Percentiles rank a stretch among this genome's conserved stretches.
These are phyloP conservation scores for Phania funesta DNA, from an alignment of 2,888 invertebrate genomes.

Conservation along the genomic window DNA sequence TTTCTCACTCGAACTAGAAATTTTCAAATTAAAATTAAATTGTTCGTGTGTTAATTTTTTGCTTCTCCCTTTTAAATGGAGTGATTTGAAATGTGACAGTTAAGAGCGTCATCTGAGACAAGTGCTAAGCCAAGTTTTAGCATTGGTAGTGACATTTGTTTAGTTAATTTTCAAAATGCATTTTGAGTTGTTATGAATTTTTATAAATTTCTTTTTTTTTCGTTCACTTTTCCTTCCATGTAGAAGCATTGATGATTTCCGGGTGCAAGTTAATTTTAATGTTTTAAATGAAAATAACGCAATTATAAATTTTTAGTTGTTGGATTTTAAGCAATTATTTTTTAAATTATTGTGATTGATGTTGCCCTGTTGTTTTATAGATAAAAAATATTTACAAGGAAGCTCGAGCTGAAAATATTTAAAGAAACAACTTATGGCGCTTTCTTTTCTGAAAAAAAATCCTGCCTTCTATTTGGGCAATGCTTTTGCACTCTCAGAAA, in stretches of 20 bases:
- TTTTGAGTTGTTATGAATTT: not conserved
- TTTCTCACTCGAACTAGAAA: constrained; percentile 21
- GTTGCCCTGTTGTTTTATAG: too few species aligned
- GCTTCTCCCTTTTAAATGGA: not conserved
- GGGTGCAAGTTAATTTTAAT: constrained; percentile 19
- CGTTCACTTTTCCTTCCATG: not conserved
- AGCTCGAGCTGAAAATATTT: too few species aligned
- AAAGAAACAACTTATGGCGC: too few species aligned
- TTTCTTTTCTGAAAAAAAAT: too few species aligned
- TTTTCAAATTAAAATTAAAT: not conserved
- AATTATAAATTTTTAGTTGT: not conserved
- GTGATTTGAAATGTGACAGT: constrained; percentile 33
- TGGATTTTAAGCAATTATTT: too few species aligned
- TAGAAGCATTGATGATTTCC: constrained; percentile 46
- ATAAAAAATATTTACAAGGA: too few species aligned
- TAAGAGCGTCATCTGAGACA: constrained; percentile 36
- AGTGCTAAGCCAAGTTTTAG: constrained; percentile 18
- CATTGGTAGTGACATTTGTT: constrained; percentile 60
- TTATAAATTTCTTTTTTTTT: not conserved
- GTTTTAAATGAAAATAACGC: not conserved
- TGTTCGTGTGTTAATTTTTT: not conserved
- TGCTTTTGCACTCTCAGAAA: too few species aligned
- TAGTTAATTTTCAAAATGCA: constrained; percentile 11
- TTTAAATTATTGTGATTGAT: too few species aligned
- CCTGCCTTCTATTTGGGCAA: too few species aligned